Evolutionary conservation across 2,888 invertebrate genomes (phyloP).

Genomic region (Apamea sordens): DNA sequence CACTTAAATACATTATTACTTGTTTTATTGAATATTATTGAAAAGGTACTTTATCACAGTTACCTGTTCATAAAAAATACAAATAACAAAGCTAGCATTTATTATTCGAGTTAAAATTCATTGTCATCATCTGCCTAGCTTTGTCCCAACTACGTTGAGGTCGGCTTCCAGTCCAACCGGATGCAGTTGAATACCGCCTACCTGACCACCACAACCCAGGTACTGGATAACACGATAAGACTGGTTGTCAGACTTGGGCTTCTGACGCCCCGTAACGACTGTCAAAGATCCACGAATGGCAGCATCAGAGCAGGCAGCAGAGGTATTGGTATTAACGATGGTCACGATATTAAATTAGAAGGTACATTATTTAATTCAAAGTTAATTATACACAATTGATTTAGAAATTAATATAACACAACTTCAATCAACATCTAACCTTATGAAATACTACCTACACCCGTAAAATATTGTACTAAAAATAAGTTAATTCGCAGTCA

Average conservation of each 20-base stretch:
- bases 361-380: too few species aligned
- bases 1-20: slow-evolving; percentile 7
- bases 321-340: too few species aligned
- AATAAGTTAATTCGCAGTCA: neutral
- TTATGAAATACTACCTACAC: neutral
- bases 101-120: slow-evolving; percentile 26
- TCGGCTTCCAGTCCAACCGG: too few species aligned
- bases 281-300: too few species aligned
- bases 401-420: neutral
- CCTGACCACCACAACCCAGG: too few species aligned
- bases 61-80: slow-evolving; percentile 3
- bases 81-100: neutral
- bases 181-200: too few species aligned
- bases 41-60: slow-evolving; percentile 47
- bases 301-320: too few species aligned
- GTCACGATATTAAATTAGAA: too few species aligned
- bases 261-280: too few species aligned
- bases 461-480: neutral
- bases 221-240: too few species aligned
- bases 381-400: neutral
- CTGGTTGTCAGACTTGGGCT: too few species aligned
- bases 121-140: neutral
- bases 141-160: too few species aligned
- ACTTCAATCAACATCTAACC: neutral
- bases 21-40: slow-evolving; percentile 45